phyloP scores from a whole-genome alignment of 2,888 invertebrate species.

The Ephialtes manifestator region DNA sequence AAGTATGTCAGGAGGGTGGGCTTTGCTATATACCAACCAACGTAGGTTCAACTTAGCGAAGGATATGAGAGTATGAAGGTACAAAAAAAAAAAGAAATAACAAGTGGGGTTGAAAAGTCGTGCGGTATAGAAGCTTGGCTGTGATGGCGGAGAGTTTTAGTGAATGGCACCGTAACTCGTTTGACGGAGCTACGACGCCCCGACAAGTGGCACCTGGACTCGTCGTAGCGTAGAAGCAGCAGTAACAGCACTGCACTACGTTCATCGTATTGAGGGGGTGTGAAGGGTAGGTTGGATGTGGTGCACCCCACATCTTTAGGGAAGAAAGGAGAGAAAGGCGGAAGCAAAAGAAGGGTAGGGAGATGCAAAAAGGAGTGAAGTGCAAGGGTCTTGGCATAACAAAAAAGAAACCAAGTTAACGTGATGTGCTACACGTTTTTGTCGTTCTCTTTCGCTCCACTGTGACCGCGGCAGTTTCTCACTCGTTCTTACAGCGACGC shows the following conservation, averaged over 20 bases:
- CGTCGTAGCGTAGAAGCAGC: neutral
- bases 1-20: conserved; percentile 39
- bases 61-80: conserved; percentile 13
- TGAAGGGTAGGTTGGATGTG: neutral
- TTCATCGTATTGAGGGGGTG: too few relatives aligned
- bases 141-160: conserved; percentile 25
- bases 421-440: too few relatives aligned
- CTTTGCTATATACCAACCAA: neutral
- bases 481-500: neutral
- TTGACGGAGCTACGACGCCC: conserved; percentile 58
- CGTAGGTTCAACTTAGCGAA: conserved; percentile 20
- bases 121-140: neutral
- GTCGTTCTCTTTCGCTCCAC: too few relatives aligned
- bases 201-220: conserved; percentile 66
- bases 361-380: conserved; percentile 3
- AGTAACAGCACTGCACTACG: neutral
- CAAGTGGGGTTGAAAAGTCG: conserved; percentile 29
- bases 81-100: neutral
- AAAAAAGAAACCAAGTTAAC: conserved; percentile 6
- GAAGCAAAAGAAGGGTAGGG: conserved; percentile 11
- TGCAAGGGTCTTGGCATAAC: neutral
- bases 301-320: neutral
- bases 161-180: conserved; percentile 55
- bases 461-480: too few relatives aligned
- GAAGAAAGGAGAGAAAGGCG: conserved; percentile 35